phyloP scores from a whole-genome alignment of 23 tunicate species.

The Trididemnum miniatum region DNA sequence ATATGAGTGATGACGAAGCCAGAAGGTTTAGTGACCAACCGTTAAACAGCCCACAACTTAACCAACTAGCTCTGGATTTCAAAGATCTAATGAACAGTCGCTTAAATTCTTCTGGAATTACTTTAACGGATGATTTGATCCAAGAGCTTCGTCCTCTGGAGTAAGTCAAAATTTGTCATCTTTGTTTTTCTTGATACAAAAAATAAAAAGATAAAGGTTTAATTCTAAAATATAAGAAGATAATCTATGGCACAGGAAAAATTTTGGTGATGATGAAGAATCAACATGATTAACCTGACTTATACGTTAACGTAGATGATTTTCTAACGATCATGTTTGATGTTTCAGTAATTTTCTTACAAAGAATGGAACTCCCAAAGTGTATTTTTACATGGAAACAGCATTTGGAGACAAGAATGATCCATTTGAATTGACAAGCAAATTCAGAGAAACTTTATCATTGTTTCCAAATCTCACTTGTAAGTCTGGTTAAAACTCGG shows the following conservation, averaged over 20 bases:
- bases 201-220: too few relatives aligned
- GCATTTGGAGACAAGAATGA: slow-evolving; percentile 53
- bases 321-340: too few relatives aligned
- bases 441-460: neutral
- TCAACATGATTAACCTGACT: too few relatives aligned
- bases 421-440: slow-evolving; percentile 65
- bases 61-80: neutral
- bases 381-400: slow-evolving; percentile 36
- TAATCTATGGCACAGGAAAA: too few relatives aligned
- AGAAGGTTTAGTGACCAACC: neutral
- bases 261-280: too few relatives aligned
- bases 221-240: too few relatives aligned
- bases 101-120: neutral
- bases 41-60: neutral
- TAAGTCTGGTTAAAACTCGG: slow-evolving; percentile 1
- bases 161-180: neutral
- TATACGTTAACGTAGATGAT: too few relatives aligned
- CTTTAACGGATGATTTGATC: neutral
- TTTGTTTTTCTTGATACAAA: neutral
- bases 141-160: neutral
- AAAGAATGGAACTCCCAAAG: slow-evolving; percentile 30
- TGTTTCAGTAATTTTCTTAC: slow-evolving; percentile 42
- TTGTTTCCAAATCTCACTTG: neutral
- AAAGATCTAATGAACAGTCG: slow-evolving; percentile 16
- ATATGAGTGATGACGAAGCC: slow-evolving; percentile 22